Base-by-base conservation (phyloP, 1,140 invertebrate genomes). In the Pseudobourletiella spinata region DNA sequence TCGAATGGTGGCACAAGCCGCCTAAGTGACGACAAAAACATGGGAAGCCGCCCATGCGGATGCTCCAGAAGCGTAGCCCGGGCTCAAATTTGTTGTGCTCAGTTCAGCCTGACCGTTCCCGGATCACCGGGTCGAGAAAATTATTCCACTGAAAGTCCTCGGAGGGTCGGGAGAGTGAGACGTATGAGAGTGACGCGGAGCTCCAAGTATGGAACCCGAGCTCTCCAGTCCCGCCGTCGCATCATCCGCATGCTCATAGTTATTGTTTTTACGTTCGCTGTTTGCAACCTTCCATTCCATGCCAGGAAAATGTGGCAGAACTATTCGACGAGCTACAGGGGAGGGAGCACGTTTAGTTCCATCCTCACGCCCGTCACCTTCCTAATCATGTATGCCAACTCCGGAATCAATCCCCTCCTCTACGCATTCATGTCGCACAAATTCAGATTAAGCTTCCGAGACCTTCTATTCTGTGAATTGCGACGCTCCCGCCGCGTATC, bases 231-330 rank as follows among this genome's bases (percentile, higher is more conserved):
- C 6, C 22, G 78, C 22, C 66, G 75, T 1, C 72, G 73, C 43
- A 77, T 80, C 8, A 76, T 77, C 58, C 82, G 86, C 51, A 87
- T 93, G 81, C 78, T 93, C 24, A 84, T 92, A 25, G 84, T 88
- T 3, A 85, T 91, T 14, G 86, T 91, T 6, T 75, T 87, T 35
- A 85, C 86, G 50, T 93, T 93, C 73, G 87, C 87, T 2, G 65
- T 90, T 14, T 91, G 88, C 76, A 89, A 91, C 74, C 74, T 91
- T 24, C 89, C 89, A 0, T 86, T 87, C 74, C 89, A 91, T 76
- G 84, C 85, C 1, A 79, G 88, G 14, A 88, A 90, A 72, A 82
- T 89, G 76, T 88, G 88, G 83, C 84, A 87, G 70, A 80, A 83
- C 67, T 84, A 81, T 81, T 82, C 81, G 59, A 76, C 75, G 63